These are phyloP conservation scores for Carpatolechia fugitivella DNA, from an alignment of 2,888 invertebrate species.

Conservation along the genomic window DNA sequence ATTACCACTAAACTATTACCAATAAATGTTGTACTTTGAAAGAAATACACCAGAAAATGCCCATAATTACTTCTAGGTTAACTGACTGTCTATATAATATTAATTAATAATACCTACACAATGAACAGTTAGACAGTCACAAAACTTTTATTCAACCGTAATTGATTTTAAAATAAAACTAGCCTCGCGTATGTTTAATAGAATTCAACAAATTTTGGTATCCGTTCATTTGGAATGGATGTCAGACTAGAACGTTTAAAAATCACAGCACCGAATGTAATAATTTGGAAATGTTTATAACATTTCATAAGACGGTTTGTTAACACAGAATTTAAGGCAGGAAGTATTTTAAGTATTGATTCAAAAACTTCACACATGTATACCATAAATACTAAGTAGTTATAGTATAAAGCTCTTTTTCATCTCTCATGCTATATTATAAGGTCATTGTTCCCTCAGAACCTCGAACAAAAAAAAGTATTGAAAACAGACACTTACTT, in stretches of 20 bases:
- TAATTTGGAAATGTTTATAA: slow-evolving; percentile 58
- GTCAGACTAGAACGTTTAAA: slow-evolving; percentile 57
- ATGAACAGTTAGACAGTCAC: too few relatives aligned
- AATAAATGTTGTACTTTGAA: too few relatives aligned
- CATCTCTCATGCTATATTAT: background rate
- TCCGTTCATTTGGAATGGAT: slow-evolving; percentile 50
- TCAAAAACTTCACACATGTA: slow-evolving; percentile 37
- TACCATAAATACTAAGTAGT: slow-evolving; percentile 1
- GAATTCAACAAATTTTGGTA: background rate
- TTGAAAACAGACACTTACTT: too few relatives aligned
- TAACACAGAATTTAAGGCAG: slow-evolving; percentile 61
- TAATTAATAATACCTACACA: too few relatives aligned
- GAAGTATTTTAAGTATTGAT: slow-evolving; percentile 48
- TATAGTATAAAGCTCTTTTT: slow-evolving; percentile 19
- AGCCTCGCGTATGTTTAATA: background rate
- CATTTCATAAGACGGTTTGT: slow-evolving; percentile 52
- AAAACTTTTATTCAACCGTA: too few relatives aligned
- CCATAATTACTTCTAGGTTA: too few relatives aligned
- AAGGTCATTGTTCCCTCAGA: background rate
- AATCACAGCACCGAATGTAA: slow-evolving; percentile 62
- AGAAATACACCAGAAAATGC: too few relatives aligned
- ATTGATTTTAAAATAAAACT: too few relatives aligned
- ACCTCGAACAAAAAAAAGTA: background rate
- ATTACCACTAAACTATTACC: too few relatives aligned
- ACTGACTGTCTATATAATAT: too few relatives aligned